Percentiles rank a stretch among this genome's conserved stretches.
Conservation (phyloP, 2,797 vertebrate genomes). For the Discoglossus pictus region DNA sequence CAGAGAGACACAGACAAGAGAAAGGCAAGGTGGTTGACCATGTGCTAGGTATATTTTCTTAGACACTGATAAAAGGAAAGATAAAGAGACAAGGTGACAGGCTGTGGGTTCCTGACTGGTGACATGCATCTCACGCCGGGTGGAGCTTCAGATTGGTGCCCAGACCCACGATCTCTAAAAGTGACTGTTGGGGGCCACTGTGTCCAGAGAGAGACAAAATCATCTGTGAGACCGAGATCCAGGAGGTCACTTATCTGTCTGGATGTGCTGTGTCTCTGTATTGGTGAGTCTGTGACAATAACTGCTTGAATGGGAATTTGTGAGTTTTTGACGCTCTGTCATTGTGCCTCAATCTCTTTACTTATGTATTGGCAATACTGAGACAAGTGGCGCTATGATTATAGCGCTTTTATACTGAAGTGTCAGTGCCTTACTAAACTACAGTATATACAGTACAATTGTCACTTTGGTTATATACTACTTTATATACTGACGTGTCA, state of each 20-base stretch:
- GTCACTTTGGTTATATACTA: no score
- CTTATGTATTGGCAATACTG: no score
- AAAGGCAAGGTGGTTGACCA: no score
- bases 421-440: no score
- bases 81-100: not conserved
- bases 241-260: conserved; percentile 19
- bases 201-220: conserved; percentile 21
- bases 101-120: not conserved
- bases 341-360: no score
- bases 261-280: conserved; percentile 36
- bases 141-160: conserved; percentile 42
- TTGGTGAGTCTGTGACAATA: conserved; percentile 28
- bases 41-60: not conserved
- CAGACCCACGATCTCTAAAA: conserved; percentile 43
- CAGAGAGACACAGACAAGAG: not conserved
- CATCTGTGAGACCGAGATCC: conserved; percentile 3
- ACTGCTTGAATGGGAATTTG: not conserved
- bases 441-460: no score
- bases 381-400: no score
- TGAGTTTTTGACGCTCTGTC: no score
- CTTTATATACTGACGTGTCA: no score
- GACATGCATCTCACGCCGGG: conserved; percentile 20
- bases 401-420: no score
- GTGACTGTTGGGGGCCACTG: conserved; percentile 46
- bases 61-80: not conserved